phyloP scores from a whole-genome alignment of 2,113 vertebrate species.

The Sciurus niger region DNA sequence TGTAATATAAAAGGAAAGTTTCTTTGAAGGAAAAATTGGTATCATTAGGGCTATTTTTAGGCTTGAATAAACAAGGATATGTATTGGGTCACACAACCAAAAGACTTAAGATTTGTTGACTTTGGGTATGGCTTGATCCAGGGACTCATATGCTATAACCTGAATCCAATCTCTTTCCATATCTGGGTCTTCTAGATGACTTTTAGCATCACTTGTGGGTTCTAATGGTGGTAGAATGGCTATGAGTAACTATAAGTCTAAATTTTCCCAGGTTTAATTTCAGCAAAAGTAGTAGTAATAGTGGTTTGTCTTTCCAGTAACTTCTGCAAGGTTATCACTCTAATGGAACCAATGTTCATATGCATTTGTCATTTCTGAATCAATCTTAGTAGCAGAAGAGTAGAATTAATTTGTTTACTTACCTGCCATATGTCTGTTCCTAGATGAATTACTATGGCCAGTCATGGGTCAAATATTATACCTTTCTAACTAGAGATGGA shows the following conservation, averaged over 20 bases:
- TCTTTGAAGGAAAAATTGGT: not conserved
- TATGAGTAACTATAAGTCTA: not conserved
- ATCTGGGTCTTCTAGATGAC: not conserved
- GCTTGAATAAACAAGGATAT: not conserved
- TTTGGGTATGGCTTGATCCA: not conserved
- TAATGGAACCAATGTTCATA: not conserved
- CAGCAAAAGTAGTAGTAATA: not conserved
- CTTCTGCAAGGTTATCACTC: not conserved
- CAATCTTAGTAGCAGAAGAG: not conserved
- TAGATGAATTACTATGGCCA: not conserved
- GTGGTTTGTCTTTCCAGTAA: not conserved
- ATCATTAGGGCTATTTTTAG: not conserved
- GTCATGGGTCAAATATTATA: not conserved
- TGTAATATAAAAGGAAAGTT: not conserved
- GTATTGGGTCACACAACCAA: not conserved
- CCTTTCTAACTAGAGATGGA: not conserved
- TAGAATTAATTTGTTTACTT: not conserved
- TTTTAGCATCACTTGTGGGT: not conserved
- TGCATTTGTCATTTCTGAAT: not conserved
- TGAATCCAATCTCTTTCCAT: not conserved
- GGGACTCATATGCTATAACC: not conserved
- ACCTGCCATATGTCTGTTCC: not conserved
- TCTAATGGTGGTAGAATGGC: not conserved
- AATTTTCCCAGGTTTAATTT: not conserved
- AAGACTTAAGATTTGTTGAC: not conserved